Conservation (phyloP, 2,888 invertebrate genomes). For the Brachyptera risi region DNA sequence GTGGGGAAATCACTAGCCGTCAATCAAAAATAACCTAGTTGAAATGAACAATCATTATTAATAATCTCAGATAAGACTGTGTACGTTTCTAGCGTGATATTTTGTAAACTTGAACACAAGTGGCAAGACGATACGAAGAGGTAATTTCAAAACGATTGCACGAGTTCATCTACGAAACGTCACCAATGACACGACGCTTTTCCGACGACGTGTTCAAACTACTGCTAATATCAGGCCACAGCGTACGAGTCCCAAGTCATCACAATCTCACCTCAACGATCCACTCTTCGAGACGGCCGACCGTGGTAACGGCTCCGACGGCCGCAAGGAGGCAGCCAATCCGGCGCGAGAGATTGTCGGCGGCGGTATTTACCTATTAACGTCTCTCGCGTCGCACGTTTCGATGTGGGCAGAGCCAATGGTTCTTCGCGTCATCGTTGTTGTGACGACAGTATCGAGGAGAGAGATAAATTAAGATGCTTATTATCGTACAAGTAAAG, state of each 20-base stretch:
- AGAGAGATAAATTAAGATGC: conserved; percentile 14
- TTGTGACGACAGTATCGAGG: conserved; percentile 1
- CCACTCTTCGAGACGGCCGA: neutral
- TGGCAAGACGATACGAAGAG: too few species aligned
- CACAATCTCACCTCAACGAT: neutral
- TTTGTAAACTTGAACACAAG: too few species aligned
- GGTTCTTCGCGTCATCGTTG: neutral
- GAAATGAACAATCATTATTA: too few species aligned
- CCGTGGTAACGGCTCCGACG: neutral
- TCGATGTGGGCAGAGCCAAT: neutral
- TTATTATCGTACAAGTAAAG: conserved; percentile 25
- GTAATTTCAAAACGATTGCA: too few species aligned
- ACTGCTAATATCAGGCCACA: too few species aligned
- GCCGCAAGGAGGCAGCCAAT: neutral
- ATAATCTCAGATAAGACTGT: too few species aligned
- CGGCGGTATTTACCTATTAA: neutral
- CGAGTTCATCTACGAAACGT: too few species aligned
- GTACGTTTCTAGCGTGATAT: too few species aligned
- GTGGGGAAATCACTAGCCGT: too few species aligned
- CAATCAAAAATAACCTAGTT: too few species aligned
- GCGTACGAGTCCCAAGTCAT: neutral
- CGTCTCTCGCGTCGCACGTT: neutral
- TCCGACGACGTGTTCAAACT: too few species aligned
- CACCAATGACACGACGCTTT: too few species aligned
- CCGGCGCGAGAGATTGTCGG: neutral